phyloP scores from a whole-genome alignment of 2,888 invertebrate species.

The Torymus tubicola region DNA sequence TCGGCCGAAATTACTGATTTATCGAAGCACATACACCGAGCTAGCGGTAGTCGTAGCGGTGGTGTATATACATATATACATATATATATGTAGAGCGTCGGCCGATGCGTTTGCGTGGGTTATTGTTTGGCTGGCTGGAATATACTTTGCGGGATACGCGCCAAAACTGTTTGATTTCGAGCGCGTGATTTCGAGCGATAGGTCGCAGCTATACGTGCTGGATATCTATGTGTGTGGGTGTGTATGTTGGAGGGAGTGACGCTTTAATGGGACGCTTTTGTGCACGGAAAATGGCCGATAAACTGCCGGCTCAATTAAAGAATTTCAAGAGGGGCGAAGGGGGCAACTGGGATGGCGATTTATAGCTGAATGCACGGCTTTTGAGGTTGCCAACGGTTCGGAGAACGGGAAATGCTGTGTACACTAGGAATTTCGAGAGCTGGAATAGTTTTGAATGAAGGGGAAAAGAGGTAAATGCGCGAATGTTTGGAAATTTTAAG shows the following conservation, averaged over 20 bases:
- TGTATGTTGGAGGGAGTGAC: neutral
- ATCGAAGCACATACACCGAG: neutral
- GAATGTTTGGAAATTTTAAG: too few relatives aligned
- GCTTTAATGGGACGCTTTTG: conserved; percentile 16
- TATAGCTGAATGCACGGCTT: too few relatives aligned
- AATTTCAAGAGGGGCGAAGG: neutral
- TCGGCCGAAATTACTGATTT: conserved; percentile 34
- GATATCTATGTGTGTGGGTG: too few relatives aligned
- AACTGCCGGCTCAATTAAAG: conserved; percentile 22
- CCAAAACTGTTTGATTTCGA: conserved; percentile 37
- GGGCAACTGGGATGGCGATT: too few relatives aligned
- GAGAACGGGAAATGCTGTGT: too few relatives aligned
- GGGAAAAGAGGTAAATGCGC: too few relatives aligned
- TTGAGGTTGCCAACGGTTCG: too few relatives aligned
- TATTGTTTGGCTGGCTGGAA: conserved; percentile 19
- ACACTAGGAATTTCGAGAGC: too few relatives aligned
- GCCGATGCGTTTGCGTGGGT: conserved; percentile 18
- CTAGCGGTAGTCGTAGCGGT: too few relatives aligned
- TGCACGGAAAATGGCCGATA: conserved; percentile 19
- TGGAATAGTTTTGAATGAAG: too few relatives aligned
- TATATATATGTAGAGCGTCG: too few relatives aligned
- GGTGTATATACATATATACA: neutral
- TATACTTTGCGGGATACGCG: conserved; percentile 12
- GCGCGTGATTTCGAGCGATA: neutral
- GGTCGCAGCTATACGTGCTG: too few relatives aligned